These are phyloP conservation scores for Phoebastria nigripes DNA, from an alignment of 2,797 vertebrate species.

Conservation along the genomic window DNA sequence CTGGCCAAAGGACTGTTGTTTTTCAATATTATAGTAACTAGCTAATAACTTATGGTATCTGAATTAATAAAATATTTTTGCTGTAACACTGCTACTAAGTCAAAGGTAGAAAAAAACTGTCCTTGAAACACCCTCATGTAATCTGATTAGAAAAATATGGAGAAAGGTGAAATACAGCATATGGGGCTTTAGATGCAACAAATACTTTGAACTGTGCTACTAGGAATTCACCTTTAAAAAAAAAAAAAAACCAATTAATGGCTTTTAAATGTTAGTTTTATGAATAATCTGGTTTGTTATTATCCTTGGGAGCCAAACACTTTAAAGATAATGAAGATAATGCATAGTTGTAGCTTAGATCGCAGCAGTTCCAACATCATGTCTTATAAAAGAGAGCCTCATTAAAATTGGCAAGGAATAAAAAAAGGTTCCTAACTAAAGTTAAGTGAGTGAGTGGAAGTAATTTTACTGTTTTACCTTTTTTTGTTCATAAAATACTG, in stretches of 20 bases:
- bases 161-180: neutral
- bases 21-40: neutral
- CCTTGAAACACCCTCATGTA: neutral
- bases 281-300: neutral
- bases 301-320: conserved; percentile 9
- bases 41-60: neutral
- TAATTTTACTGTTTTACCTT: conserved; percentile 4
- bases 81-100: neutral
- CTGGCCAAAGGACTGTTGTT: neutral
- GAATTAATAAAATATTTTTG: neutral
- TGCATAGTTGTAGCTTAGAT: neutral
- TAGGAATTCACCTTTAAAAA: neutral
- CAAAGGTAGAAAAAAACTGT: conserved; percentile 25
- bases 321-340: conserved; percentile 45
- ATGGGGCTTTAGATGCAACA: neutral
- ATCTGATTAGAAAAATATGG: neutral
- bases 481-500: neutral
- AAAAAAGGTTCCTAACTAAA: neutral
- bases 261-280: neutral
- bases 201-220: neutral
- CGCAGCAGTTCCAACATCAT: neutral
- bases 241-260: neutral
- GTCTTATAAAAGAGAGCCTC: neutral
- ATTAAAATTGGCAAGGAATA: neutral
- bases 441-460: neutral